phyloP scores from a whole-genome alignment of 2,888 invertebrate species.

The Ichneumoninae sp. region DNA sequence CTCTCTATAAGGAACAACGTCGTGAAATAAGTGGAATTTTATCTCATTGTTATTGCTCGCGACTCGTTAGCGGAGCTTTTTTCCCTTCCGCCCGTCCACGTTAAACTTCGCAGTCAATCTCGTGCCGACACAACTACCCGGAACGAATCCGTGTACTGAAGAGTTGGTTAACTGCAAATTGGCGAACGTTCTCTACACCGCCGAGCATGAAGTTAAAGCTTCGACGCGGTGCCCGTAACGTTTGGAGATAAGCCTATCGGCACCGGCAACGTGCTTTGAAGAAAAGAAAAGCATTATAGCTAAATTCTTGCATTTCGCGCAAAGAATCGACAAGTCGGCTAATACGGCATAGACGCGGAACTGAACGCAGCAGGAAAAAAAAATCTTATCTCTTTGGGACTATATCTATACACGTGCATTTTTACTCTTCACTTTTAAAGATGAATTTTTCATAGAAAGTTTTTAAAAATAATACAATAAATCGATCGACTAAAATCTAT shows the following conservation, averaged over 20 bases:
- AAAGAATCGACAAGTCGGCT: not conserved
- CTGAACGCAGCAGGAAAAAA: not conserved
- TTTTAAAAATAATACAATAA: not conserved
- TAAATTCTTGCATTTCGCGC: not conserved
- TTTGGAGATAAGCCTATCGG: constrained; percentile 26
- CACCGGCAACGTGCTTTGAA: constrained; percentile 16
- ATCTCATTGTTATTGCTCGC: constrained; percentile 1
- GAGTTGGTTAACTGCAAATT: constrained; percentile 49
- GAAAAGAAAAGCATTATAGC: not conserved
- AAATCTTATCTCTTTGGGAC: not conserved
- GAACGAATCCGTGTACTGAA: constrained; percentile 36
- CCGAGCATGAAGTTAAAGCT: constrained; percentile 13
- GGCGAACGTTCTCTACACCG: constrained; percentile 24
- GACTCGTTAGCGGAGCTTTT: not conserved
- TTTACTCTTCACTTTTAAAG: not conserved
- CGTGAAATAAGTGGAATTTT: not conserved
- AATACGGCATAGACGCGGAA: not conserved
- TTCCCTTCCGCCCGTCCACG: constrained; percentile 6
- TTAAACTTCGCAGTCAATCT: constrained; percentile 10
- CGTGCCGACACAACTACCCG: constrained; percentile 19
- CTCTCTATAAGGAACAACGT: not conserved
- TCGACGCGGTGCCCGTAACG: constrained; percentile 6
- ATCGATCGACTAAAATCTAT: not conserved
- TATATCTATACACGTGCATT: not conserved
- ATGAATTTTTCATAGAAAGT: not conserved